Evolutionary conservation across 2,113 vertebrate species (phyloP).

Genomic region (Grammomys surdaster): DNA sequence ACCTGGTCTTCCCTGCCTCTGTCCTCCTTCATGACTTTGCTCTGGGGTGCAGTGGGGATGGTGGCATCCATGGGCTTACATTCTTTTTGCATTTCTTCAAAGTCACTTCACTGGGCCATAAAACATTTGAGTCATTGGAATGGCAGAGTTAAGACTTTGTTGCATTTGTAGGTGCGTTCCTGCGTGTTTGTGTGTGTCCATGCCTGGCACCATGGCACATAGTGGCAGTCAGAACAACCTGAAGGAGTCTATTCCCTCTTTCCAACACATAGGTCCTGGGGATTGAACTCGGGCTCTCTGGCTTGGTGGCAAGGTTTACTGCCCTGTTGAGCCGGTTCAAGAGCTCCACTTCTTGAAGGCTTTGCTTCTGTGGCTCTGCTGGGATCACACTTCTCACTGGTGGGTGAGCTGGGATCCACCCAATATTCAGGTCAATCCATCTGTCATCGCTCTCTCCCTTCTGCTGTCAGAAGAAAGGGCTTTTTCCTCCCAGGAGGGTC

Average conservation of each 20-base stretch:
- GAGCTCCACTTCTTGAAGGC: not conserved
- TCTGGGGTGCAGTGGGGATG: no score
- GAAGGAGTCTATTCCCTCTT: not conserved
- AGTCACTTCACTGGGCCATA: not conserved
- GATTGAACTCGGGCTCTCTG: not conserved
- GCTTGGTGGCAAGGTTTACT: not conserved
- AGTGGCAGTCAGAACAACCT: no score
- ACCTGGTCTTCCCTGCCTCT: no score
- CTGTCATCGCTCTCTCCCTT: no score
- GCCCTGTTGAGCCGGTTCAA: not conserved
- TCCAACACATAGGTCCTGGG: not conserved
- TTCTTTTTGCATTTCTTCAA: no score
- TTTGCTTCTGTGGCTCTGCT: not conserved
- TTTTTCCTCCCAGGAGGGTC: slow-evolving; percentile 14
- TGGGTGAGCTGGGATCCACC: not conserved
- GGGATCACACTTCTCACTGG: slow-evolving; percentile 14
- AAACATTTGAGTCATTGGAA: not conserved
- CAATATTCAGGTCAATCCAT: not conserved
- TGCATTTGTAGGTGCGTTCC: fast-evolving
- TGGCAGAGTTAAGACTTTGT: not conserved
- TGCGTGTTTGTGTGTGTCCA: no score
- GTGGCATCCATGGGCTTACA: no score
- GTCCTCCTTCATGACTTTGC: no score
- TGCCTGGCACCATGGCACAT: not conserved
- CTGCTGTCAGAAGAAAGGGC: not conserved